Evolutionary conservation across 2,797 vertebrate species (phyloP).

Genomic region (Coregonus sp.): DNA sequence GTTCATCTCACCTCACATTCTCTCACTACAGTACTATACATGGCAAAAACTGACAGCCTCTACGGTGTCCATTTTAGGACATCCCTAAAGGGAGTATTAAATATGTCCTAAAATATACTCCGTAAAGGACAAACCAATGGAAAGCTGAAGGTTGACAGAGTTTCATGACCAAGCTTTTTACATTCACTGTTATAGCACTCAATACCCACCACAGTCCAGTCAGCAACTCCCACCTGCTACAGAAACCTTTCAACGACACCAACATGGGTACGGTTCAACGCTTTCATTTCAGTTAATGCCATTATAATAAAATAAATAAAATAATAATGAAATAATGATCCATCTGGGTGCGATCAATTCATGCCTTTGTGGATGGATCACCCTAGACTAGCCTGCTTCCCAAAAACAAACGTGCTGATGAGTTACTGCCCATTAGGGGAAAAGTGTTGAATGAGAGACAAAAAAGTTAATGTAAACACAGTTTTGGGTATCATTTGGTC

Average conservation of each 20-base stretch:
- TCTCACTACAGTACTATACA: not conserved
- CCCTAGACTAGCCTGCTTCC: slow-evolving; percentile 2
- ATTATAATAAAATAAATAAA: too few relatives aligned
- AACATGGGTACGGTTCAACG: not conserved
- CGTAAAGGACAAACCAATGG: not conserved
- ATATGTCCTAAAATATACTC: too few relatives aligned
- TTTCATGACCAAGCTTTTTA: slow-evolving; percentile 31
- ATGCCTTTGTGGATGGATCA: slow-evolving; percentile 15
- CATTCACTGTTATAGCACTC: not conserved
- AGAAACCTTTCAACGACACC: not conserved
- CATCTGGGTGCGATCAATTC: slow-evolving; percentile 24
- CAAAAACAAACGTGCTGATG: slow-evolving; percentile 26
- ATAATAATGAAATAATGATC: slow-evolving; percentile 10
- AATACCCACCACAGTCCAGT: slow-evolving; percentile 18
- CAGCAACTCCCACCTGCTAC: slow-evolving; percentile 1
- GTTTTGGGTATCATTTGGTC: not conserved
- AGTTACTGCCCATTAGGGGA: slow-evolving; percentile 18
- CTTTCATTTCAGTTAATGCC: not conserved
- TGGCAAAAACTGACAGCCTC: not conserved
- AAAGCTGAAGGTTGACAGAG: not conserved
- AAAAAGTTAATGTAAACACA: not conserved
- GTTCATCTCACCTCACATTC: slow-evolving; percentile 18
- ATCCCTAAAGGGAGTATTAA: too few relatives aligned
- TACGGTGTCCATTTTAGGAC: too few relatives aligned
- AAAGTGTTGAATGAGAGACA: slow-evolving; percentile 5